Evolutionary conservation across 2,888 invertebrate species (phyloP).

Genomic region (Drosophila incognita): DNA sequence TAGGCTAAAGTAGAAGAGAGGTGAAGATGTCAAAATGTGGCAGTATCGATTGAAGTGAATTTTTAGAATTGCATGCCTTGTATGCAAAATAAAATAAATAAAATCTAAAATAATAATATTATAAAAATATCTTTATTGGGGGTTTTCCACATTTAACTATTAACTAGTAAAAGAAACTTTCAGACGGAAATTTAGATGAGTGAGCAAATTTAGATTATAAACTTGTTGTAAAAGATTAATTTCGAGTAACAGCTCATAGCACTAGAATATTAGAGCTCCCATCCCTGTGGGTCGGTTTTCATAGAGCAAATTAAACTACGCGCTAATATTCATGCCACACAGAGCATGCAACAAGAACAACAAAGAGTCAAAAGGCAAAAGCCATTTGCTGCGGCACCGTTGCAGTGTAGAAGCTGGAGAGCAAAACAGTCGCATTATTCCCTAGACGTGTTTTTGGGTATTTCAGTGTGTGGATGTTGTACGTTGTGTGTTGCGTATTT

Average conservation of each 20-base stretch:
- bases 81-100: neutral
- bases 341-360: constrained; percentile 29
- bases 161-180: neutral
- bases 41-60: neutral
- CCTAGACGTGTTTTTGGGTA: constrained; percentile 70
- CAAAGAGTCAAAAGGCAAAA: constrained; percentile 43
- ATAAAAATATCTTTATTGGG: neutral
- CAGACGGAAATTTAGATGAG: neutral
- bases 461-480: constrained; percentile 7
- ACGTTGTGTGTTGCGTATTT: constrained; percentile 62
- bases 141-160: neutral
- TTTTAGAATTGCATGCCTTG: neutral
- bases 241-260: neutral
- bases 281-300: neutral
- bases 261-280: neutral
- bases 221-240: neutral
- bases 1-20: neutral
- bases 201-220: neutral
- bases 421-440: constrained; percentile 75
- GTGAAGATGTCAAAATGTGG: neutral
- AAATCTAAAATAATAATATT: neutral
- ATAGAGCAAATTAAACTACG: constrained; percentile 66
- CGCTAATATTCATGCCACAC: constrained; percentile 70
- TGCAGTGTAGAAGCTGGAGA: constrained; percentile 35
- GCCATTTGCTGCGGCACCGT: constrained; percentile 43